phyloP scores from a whole-genome alignment of 2,888 invertebrate genomes.

The Nymphalis c-album region DNA sequence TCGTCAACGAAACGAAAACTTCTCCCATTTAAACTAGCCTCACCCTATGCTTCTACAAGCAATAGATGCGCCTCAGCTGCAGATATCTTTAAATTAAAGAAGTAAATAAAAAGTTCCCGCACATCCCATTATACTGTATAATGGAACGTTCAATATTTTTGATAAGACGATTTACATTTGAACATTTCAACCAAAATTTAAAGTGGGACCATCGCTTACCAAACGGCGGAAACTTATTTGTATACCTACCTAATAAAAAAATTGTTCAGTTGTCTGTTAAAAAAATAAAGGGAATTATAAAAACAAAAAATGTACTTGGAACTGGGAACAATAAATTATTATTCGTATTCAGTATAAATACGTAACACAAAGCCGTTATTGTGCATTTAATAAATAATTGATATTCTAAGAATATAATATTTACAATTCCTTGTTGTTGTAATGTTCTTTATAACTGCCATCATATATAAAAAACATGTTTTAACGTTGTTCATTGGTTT shows the following conservation, averaged over 20 bases:
- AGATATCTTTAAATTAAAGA: constrained; percentile 14
- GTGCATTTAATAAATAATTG: constrained; percentile 53
- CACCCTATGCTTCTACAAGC: constrained; percentile 10
- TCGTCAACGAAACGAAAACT: constrained; percentile 7
- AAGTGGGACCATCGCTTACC: no score
- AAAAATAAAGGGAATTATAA: not conserved
- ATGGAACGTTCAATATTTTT: no score
- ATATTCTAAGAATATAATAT: constrained; percentile 59
- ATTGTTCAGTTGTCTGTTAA: no score
- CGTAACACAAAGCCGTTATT: constrained; percentile 52
- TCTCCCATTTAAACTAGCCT: constrained; percentile 6
- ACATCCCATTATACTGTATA: not conserved
- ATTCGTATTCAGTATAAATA: constrained; percentile 29
- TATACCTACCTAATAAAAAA: no score
- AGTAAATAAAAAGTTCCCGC: constrained; percentile 20
- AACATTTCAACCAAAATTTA: no score
- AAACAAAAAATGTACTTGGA: constrained; percentile 12
- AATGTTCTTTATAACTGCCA: constrained; percentile 18
- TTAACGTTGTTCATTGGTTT: not conserved
- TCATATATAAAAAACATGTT: not conserved
- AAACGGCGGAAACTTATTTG: no score
- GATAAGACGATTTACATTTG: no score
- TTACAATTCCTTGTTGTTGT: constrained; percentile 57
- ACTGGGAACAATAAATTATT: constrained; percentile 17
- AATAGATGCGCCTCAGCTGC: not conserved